These are phyloP conservation scores for Cathartes aura DNA, from an alignment of 2,113 vertebrate species.

Conservation along the genomic window DNA sequence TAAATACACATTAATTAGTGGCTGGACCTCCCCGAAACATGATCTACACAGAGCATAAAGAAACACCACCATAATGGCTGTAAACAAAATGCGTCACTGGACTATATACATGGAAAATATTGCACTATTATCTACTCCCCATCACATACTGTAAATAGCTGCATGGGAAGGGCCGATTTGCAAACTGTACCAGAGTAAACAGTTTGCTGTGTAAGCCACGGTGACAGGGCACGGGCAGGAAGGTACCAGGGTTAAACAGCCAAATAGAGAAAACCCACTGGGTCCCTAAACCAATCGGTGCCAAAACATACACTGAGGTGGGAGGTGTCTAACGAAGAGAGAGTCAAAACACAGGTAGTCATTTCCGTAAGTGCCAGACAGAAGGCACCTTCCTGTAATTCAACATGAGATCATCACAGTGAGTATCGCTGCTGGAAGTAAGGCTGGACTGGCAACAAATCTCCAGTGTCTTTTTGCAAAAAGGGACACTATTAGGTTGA, in stretches of 20 bases:
- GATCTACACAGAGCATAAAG: background rate
- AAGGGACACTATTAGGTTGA: background rate
- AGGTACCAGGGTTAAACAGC: background rate
- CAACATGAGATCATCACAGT: fast-evolving
- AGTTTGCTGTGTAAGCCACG: background rate
- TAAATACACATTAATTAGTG: background rate
- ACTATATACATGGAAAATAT: background rate
- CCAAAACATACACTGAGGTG: background rate
- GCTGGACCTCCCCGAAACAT: background rate
- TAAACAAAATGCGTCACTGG: background rate
- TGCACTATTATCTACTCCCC: background rate
- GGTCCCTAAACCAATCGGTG: background rate
- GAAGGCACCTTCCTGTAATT: background rate
- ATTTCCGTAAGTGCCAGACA: background rate
- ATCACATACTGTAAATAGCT: background rate
- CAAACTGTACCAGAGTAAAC: background rate
- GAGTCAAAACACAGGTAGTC: background rate
- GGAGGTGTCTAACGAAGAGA: background rate
- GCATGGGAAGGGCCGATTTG: background rate
- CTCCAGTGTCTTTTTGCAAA: background rate
- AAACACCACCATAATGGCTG: background rate
- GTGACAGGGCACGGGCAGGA: background rate
- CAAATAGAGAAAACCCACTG: background rate
- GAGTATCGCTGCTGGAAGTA: background rate
- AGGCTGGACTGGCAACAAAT: background rate